These are phyloP conservation scores for Caenorhabditis angaria DNA, from an alignment of 2,888 invertebrate species.

Conservation along the genomic window DNA sequence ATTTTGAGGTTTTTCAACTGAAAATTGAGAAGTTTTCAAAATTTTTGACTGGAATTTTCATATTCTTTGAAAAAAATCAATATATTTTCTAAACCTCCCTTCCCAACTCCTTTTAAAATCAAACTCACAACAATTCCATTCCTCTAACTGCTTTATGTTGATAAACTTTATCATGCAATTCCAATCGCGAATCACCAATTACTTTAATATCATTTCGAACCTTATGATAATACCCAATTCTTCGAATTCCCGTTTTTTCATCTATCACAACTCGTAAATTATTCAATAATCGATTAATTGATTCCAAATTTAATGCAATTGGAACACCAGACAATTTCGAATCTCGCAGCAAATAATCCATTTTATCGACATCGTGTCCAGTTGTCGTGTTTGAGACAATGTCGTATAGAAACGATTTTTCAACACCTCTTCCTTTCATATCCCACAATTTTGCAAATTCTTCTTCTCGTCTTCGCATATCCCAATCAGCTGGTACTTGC, in stretches of 20 bases:
- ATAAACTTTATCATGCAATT: constrained; percentile 63
- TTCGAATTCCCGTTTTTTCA: constrained; percentile 22
- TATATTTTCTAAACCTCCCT: too few species aligned
- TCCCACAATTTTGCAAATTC: constrained; percentile 38
- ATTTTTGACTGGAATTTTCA: too few species aligned
- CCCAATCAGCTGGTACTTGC: neutral
- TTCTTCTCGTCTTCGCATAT: neutral
- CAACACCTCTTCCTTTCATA: constrained; percentile 48
- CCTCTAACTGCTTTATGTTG: constrained; percentile 63
- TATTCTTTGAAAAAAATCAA: too few species aligned
- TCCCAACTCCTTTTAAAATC: neutral
- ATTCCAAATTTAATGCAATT: constrained; percentile 29
- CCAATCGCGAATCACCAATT: constrained; percentile 49
- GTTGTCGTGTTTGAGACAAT: constrained; percentile 72
- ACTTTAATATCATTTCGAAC: constrained; percentile 22
- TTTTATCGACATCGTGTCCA: constrained; percentile 71
- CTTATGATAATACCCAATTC: constrained; percentile 34
- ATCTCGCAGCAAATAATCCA: constrained; percentile 79
- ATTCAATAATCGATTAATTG: constrained; percentile 30
- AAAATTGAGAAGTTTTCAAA: too few species aligned
- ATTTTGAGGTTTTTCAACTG: too few species aligned
- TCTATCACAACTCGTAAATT: constrained; percentile 43
- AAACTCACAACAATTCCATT: constrained; percentile 52
- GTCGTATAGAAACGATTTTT: constrained; percentile 77
- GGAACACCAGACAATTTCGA: constrained; percentile 35